Conservation (phyloP, 2,113 vertebrate species). For the Speoplatyrhinus poulsoni region DNA sequence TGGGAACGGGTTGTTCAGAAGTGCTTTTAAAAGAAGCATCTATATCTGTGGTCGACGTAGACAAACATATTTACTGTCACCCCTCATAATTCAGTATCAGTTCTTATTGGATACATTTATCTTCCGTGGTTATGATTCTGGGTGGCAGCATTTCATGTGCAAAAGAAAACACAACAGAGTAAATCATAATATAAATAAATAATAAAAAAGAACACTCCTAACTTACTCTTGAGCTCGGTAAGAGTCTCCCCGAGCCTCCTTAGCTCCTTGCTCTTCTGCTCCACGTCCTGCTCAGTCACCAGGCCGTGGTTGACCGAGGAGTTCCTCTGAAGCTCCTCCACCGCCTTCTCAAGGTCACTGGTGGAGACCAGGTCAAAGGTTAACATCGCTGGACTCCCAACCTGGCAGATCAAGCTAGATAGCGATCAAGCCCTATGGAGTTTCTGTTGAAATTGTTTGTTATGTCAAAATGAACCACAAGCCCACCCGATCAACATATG, state of each 20-base stretch:
- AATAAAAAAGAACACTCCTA: not conserved
- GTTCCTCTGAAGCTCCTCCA: constrained; percentile 92
- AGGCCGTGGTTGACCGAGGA: constrained; percentile 85
- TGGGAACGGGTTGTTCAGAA: not conserved
- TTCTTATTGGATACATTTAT: too few relatives aligned
- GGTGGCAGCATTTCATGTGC: too few relatives aligned
- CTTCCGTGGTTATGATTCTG: too few relatives aligned
- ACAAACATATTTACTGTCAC: too few relatives aligned
- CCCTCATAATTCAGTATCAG: too few relatives aligned
- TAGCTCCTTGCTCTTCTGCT: constrained; percentile 92
- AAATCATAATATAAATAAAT: not conserved
- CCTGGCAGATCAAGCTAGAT: not conserved
- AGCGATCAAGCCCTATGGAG: not conserved
- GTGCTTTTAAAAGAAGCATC: too few relatives aligned
- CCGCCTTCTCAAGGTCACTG: constrained; percentile 93
- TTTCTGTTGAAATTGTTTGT: not conserved
- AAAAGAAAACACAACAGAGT: too few relatives aligned
- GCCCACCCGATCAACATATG: not conserved
- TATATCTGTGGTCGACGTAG: too few relatives aligned
- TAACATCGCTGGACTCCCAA: not conserved
- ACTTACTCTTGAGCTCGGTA: constrained; percentile 90
- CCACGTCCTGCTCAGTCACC: constrained; percentile 88
- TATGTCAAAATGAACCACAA: not conserved
- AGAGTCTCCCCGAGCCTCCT: constrained; percentile 91
- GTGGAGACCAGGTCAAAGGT: not conserved